A percentile compares a stretch with the other conserved stretches of the same genome.
These are phyloP conservation scores for Lepidurus apus DNA, from an alignment of 1,140 invertebrate species.

Conservation along the genomic window DNA sequence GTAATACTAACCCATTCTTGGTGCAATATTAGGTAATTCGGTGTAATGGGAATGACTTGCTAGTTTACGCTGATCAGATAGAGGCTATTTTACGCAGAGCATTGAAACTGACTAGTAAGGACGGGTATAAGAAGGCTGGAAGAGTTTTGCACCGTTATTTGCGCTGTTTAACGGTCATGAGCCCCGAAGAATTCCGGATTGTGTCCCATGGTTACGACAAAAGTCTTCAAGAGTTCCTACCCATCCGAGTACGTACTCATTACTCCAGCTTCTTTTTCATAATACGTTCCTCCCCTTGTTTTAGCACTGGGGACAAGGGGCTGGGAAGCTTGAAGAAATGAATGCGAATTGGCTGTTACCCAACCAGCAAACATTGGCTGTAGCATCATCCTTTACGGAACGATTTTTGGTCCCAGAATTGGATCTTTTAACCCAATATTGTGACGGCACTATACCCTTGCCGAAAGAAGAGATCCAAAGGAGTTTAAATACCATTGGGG, in stretches of 20 bases:
- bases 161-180: slow-evolving; percentile 53
- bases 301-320: slow-evolving; percentile 64
- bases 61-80: slow-evolving; percentile 58
- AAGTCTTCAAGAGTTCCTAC: slow-evolving; percentile 63
- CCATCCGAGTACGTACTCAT: slow-evolving; percentile 54
- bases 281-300: slow-evolving; percentile 34
- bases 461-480: slow-evolving; percentile 49
- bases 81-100: slow-evolving; percentile 56
- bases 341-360: slow-evolving; percentile 73
- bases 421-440: slow-evolving; percentile 50
- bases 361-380: slow-evolving; percentile 58
- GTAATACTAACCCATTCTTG: slow-evolving; percentile 31
- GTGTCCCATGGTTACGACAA: slow-evolving; percentile 56
- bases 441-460: slow-evolving; percentile 40
- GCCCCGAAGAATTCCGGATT: slow-evolving; percentile 59
- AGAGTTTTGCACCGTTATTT: slow-evolving; percentile 51
- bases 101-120: slow-evolving; percentile 56
- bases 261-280: slow-evolving; percentile 26
- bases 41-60: slow-evolving; percentile 55
- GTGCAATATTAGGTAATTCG: slow-evolving; percentile 45
- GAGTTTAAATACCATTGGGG: slow-evolving; percentile 50
- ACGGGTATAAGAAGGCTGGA: slow-evolving; percentile 54
- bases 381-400: slow-evolving; percentile 52
- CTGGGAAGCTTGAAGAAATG: slow-evolving; percentile 58
- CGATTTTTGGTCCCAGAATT: slow-evolving; percentile 57